phyloP scores from a whole-genome alignment of 1,140 invertebrate genomes.

The Drosophila subobscura region DNA sequence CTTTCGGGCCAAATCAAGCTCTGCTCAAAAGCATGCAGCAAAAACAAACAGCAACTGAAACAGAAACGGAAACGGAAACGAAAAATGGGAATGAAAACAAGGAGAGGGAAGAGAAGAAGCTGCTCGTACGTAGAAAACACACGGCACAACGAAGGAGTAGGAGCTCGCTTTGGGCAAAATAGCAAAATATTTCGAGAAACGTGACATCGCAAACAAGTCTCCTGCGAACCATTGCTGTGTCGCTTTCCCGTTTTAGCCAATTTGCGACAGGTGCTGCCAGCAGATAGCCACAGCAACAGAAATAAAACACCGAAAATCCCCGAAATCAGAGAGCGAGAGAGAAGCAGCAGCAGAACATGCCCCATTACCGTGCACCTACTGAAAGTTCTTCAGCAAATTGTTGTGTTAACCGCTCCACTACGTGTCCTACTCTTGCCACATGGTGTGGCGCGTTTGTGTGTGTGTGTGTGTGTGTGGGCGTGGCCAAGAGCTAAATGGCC shows the following conservation, averaged over 20 bases:
- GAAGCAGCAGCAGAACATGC: no score
- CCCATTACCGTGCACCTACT: neutral
- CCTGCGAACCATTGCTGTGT: constrained; percentile 6
- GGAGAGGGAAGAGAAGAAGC: neutral
- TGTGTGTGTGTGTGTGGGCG: constrained; percentile 6
- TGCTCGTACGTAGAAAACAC: constrained; percentile 14
- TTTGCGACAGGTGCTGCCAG: constrained; percentile 55
- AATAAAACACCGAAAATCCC: constrained; percentile 26
- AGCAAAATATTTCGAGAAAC: constrained; percentile 63
- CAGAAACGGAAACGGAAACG: neutral
- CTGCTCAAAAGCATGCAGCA: constrained; percentile 13
- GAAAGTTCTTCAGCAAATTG: constrained; percentile 55
- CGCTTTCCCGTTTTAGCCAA: constrained; percentile 32
- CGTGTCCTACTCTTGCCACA: constrained; percentile 16
- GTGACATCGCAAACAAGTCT: constrained; percentile 57
- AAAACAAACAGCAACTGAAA: constrained; percentile 16
- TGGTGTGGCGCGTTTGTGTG: neutral
- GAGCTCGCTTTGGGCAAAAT: constrained; percentile 24
- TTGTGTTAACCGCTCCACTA: constrained; percentile 55
- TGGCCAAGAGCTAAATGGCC: constrained; percentile 34
- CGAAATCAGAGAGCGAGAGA: no score
- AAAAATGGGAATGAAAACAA: constrained; percentile 18
- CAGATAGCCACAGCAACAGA: constrained; percentile 21
- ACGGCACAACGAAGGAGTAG: no score
- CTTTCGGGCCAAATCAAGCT: constrained; percentile 36